Evolutionary conservation across 2,113 vertebrate genomes (phyloP).

Genomic region (Leptosomus discolor): DNA sequence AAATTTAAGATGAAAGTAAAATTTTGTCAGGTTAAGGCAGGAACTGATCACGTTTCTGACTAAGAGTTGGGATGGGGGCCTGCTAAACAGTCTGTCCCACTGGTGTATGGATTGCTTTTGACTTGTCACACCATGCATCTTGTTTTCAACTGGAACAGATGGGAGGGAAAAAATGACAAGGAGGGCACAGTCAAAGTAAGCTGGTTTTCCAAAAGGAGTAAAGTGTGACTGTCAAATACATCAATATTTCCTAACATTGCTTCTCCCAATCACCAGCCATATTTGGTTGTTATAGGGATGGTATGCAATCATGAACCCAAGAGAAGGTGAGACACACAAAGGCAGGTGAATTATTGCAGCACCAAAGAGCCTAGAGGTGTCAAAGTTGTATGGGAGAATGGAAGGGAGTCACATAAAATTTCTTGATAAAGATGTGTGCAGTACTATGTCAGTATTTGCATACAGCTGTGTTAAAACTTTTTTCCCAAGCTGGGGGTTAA

Average conservation of each 20-base stretch:
- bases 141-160: background rate
- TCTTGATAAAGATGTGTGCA: background rate
- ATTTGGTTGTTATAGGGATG: background rate
- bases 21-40: background rate
- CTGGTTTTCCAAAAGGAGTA: background rate
- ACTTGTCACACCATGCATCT: background rate
- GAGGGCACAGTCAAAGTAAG: background rate
- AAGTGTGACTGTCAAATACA: background rate
- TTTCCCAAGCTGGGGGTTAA: background rate
- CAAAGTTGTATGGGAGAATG: background rate
- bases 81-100: background rate
- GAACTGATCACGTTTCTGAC: background rate
- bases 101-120: background rate
- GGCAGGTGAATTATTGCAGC: background rate
- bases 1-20: background rate
- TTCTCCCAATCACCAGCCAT: background rate
- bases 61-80: background rate
- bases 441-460: background rate
- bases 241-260: background rate
- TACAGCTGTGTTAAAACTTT: background rate
- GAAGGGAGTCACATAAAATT: background rate
- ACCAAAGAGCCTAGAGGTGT: background rate
- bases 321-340: background rate
- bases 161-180: background rate
- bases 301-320: accelerated